These are phyloP conservation scores for Phrynocephalus forsythii DNA, from an alignment of 2,797 vertebrate genomes.

Conservation along the genomic window DNA sequence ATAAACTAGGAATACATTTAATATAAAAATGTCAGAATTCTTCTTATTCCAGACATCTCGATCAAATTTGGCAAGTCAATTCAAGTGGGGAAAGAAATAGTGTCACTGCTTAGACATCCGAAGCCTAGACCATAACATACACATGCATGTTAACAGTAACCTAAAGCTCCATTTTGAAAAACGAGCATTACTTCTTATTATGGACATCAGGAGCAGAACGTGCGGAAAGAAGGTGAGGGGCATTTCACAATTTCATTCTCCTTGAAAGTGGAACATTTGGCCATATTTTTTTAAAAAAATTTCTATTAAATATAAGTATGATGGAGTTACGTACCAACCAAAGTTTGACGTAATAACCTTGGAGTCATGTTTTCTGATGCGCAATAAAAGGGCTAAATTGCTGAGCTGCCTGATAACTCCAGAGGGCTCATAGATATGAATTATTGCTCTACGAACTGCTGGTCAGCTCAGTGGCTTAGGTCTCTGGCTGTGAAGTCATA, in stretches of 20 bases:
- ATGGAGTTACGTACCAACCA: neutral
- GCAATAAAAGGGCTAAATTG: neutral
- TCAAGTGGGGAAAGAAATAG: neutral
- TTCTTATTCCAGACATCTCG: neutral
- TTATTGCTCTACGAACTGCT: neutral
- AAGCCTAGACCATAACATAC: neutral
- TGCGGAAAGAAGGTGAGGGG: no score
- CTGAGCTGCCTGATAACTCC: neutral
- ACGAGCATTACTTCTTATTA: neutral
- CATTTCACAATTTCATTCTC: neutral
- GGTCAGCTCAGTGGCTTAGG: no score
- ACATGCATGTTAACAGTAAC: neutral
- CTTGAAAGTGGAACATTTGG: neutral
- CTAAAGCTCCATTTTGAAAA: neutral
- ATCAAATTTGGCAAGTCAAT: neutral
- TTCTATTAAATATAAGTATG: neutral
- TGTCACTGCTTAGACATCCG: neutral
- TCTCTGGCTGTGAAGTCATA: no score
- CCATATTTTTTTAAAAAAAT: neutral
- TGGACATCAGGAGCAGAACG: neutral
- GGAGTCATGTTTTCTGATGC: neutral
- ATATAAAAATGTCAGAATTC: conserved; percentile 21
- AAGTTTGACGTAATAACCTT: neutral
- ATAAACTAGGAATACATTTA: conserved; percentile 84
- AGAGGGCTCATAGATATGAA: neutral